A percentile compares a stretch with the other conserved stretches of the same genome.
phyloP scores from a whole-genome alignment of 2,797 vertebrate genomes.

The Falco naumanni region DNA sequence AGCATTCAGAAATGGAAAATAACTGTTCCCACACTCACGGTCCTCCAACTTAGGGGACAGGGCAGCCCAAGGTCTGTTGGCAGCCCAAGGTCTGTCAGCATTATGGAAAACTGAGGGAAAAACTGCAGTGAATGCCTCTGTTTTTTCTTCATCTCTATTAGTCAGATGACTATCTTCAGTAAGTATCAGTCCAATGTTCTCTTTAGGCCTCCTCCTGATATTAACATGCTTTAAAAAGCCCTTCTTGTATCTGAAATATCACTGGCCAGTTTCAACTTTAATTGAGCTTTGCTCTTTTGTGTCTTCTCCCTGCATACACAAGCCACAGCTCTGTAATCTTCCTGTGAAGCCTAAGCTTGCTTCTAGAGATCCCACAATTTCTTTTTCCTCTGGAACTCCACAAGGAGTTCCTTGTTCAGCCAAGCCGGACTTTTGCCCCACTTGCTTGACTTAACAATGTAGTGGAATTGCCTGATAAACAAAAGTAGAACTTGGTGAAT shows the following conservation, averaged over 20 bases:
- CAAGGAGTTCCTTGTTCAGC: background rate
- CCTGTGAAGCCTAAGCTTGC: accelerated
- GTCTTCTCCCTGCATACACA: background rate
- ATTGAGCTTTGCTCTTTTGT: background rate
- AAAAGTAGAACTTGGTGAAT: background rate
- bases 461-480: background rate
- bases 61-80: background rate
- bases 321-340: background rate
- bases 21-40: accelerated
- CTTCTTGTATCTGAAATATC: background rate
- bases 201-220: background rate
- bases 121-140: background rate
- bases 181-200: background rate
- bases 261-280: background rate
- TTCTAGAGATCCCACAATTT: background rate
- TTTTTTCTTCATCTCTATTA: background rate
- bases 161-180: background rate
- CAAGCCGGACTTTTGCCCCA: background rate
- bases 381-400: background rate
- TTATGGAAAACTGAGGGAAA: background rate
- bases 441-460: background rate
- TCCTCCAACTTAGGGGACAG: background rate
- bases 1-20: background rate
- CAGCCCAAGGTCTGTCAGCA: background rate
- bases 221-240: background rate